These are phyloP conservation scores for Bombylius discolor DNA, from an alignment of 2,888 invertebrate species.

Conservation along the genomic window DNA sequence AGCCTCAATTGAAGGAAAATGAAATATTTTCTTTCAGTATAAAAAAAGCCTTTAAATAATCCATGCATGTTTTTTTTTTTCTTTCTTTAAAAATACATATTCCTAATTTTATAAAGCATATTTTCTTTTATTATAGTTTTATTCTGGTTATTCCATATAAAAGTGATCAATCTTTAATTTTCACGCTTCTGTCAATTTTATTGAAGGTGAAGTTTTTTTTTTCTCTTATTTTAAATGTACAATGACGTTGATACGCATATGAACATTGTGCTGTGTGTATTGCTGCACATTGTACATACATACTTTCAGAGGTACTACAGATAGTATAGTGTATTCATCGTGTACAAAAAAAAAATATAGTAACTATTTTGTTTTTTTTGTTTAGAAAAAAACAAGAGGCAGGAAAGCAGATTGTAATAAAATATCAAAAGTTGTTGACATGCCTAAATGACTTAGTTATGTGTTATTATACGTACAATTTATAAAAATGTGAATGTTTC, in stretches of 20 bases:
- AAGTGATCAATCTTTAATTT: constrained; percentile 38
- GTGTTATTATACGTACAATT: background rate
- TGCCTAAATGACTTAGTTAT: background rate
- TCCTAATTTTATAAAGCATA: no score
- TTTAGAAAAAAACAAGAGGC: no score
- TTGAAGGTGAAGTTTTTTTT: constrained; percentile 14
- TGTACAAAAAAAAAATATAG: background rate
- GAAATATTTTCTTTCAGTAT: no score
- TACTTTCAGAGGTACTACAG: no score
- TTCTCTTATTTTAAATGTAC: background rate
- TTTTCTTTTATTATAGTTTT: background rate
- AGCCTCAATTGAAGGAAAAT: no score
- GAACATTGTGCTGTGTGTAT: no score
- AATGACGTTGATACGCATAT: background rate
- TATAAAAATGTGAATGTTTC: background rate
- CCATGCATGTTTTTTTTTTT: no score
- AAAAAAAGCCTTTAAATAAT: no score
- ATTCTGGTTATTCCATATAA: background rate
- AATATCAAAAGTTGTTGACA: background rate
- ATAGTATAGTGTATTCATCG: background rate
- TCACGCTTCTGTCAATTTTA: constrained; percentile 35
- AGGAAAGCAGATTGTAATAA: background rate
- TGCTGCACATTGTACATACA: no score
- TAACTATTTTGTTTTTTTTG: no score
- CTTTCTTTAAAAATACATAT: no score